These are phyloP conservation scores for Sarcophaga bullata DNA, from an alignment of 1,140 invertebrate species.

Conservation along the genomic window DNA sequence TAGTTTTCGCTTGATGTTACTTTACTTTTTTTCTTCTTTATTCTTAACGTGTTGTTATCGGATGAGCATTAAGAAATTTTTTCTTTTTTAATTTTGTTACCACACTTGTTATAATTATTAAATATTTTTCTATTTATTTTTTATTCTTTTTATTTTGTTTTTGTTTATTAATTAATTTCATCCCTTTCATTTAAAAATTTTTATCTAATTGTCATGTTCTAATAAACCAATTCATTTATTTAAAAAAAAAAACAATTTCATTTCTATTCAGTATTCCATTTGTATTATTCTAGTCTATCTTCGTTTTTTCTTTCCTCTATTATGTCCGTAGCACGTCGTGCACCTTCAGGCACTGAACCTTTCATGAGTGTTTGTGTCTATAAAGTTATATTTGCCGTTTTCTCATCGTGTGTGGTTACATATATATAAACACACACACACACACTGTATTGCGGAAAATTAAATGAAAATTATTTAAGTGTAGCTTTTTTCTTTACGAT, in stretches of 20 bases:
- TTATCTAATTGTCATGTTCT: too few relatives aligned
- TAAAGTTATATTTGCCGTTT: not conserved
- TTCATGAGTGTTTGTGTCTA: constrained; percentile 8
- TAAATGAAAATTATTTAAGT: too few relatives aligned
- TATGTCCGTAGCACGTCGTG: constrained; percentile 37
- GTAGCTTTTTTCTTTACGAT: too few relatives aligned
- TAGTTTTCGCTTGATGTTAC: too few relatives aligned
- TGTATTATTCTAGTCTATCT: not conserved
- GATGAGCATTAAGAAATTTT: too few relatives aligned
- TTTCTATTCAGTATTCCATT: not conserved
- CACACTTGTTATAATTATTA: not conserved
- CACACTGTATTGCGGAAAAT: not conserved
- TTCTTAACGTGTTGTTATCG: too few relatives aligned
- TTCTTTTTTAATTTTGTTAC: not conserved
- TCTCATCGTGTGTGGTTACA: not conserved
- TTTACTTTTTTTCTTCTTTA: too few relatives aligned
- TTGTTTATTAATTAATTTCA: not conserved
- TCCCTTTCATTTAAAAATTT: too few relatives aligned
- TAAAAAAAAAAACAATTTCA: not conserved
- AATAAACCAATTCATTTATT: not conserved
- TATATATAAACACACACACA: not conserved
- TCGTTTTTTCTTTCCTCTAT: not conserved
- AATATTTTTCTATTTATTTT: too few relatives aligned
- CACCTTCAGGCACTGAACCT: constrained; percentile 35
- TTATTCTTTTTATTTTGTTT: not conserved